phyloP scores from a whole-genome alignment of 2,888 invertebrate species.

The Microdon myrmicae region DNA sequence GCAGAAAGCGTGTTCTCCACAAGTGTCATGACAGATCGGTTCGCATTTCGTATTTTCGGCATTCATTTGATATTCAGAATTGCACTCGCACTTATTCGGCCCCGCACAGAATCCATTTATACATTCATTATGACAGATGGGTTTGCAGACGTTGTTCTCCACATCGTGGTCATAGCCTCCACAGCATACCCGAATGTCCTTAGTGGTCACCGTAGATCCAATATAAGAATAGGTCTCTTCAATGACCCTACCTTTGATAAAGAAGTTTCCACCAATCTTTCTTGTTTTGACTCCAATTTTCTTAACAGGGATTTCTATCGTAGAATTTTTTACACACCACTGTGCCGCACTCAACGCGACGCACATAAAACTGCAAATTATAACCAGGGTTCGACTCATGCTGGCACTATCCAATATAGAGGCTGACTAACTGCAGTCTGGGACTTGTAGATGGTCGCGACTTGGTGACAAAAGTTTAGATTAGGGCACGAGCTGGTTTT shows the following conservation, averaged over 20 bases:
- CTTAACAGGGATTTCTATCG: background rate
- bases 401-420: constrained; percentile 10
- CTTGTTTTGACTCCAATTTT: background rate
- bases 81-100: constrained; percentile 60
- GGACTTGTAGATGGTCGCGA: background rate
- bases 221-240: background rate
- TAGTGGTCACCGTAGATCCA: background rate
- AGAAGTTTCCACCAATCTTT: background rate
- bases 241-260: background rate
- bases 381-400: constrained; percentile 21
- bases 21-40: constrained; percentile 56
- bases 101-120: constrained; percentile 65
- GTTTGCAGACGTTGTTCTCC: constrained; percentile 64
- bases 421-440: constrained; percentile 20
- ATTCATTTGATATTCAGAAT: constrained; percentile 57
- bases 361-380: background rate
- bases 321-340: constrained; percentile 16
- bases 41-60: constrained; percentile 56
- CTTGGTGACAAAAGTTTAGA: background rate
- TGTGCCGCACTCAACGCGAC: background rate
- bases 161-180: constrained; percentile 64
- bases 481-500: background rate
- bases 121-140: constrained; percentile 69
- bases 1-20: constrained; percentile 63
- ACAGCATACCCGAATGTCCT: constrained; percentile 64